Evolutionary conservation across 2,888 invertebrate species (phyloP).

Genomic region (Aquatica leii): DNA sequence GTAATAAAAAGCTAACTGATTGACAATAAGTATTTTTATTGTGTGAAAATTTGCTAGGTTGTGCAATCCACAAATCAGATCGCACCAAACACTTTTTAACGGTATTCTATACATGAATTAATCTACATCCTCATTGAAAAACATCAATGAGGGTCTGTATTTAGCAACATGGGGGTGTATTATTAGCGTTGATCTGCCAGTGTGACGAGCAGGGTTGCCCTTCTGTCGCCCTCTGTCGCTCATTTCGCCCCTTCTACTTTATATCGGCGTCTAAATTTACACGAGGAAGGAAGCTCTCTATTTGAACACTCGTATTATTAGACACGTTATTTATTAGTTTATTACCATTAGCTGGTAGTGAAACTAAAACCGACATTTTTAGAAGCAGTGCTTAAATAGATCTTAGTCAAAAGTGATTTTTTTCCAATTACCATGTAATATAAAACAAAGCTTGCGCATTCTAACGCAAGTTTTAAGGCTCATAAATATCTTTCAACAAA

Average conservation of each 20-base stretch:
- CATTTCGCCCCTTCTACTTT: constrained; percentile 43
- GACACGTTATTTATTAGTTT: constrained; percentile 56
- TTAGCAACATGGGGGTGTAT: constrained; percentile 48
- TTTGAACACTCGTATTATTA: constrained; percentile 53
- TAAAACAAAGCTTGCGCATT: background rate
- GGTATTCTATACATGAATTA: constrained; percentile 19
- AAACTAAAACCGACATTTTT: constrained; percentile 47
- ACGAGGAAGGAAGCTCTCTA: constrained; percentile 53
- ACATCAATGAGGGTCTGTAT: constrained; percentile 42
- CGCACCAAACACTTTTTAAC: constrained; percentile 5
- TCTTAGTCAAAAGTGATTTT: constrained; percentile 17
- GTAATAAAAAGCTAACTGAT: too few species aligned
- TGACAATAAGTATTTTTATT: too few species aligned
- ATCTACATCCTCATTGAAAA: constrained; percentile 16
- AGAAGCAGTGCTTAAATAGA: constrained; percentile 45
- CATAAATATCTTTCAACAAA: too few species aligned
- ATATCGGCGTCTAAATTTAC: constrained; percentile 53
- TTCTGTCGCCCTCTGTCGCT: constrained; percentile 45
- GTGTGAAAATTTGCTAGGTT: too few species aligned
- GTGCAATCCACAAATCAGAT: too few species aligned
- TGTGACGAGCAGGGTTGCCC: constrained; percentile 42
- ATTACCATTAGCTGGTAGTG: constrained; percentile 52
- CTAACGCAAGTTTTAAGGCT: too few species aligned
- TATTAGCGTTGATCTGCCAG: constrained; percentile 48
- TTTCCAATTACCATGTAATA: too few species aligned